Percentiles rank a stretch among this genome's conserved stretches.
These are phyloP conservation scores for Apamea sordens DNA, from an alignment of 2,888 invertebrate genomes.

Conservation along the genomic window DNA sequence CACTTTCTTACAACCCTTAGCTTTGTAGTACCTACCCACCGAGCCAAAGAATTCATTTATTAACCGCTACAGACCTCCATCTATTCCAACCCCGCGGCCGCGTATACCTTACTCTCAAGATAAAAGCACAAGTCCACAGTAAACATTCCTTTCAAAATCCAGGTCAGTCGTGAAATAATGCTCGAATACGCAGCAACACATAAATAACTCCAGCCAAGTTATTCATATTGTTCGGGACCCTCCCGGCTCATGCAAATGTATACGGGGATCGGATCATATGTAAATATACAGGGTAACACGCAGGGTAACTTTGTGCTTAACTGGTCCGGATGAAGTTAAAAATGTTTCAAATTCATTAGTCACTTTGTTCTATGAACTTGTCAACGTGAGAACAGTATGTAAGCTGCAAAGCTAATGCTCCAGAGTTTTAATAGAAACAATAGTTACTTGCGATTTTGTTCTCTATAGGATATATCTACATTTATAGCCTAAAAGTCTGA, in stretches of 20 bases:
- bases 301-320: conserved; percentile 7
- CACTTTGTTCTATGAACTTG: background rate
- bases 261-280: conserved; percentile 51
- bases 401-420: background rate
- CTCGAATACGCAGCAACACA: conserved; percentile 44
- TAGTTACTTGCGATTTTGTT: background rate
- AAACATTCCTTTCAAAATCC: conserved; percentile 56
- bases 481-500: no score
- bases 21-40: background rate
- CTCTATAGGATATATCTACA: background rate
- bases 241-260: conserved; percentile 61
- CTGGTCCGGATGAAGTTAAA: conserved; percentile 23
- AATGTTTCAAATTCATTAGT: conserved; percentile 24
- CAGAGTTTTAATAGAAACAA: no score
- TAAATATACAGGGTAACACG: conserved; percentile 49
- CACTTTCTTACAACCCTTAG: background rate
- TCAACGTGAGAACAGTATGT: background rate
- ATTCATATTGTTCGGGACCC: conserved; percentile 60
- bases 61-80: conserved; percentile 5
- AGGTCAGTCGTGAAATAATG: conserved; percentile 59
- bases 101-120: conserved; percentile 29
- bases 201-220: conserved; percentile 61
- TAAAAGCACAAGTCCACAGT: conserved; percentile 39
- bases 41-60: conserved; percentile 12
- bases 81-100: conserved; percentile 1